Conservation (phyloP, 2,113 vertebrate species). For the Eurypyga helias region DNA sequence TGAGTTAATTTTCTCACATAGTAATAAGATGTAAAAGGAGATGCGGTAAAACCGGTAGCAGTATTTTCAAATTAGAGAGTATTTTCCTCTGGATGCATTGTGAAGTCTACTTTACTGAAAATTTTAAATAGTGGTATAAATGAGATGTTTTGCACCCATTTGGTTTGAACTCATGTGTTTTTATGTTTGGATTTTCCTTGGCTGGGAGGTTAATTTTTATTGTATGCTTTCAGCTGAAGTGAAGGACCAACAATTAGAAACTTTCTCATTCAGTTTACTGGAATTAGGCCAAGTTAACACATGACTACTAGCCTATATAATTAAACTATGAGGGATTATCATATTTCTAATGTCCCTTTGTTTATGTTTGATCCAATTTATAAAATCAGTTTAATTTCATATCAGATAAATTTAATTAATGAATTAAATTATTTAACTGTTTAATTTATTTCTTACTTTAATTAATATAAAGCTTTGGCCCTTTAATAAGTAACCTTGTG, state of each 20-base stretch:
- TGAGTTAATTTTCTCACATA: neutral
- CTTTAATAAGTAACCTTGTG: neutral
- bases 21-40: neutral
- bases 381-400: neutral
- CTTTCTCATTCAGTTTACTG: neutral
- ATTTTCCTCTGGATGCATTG: rapidly evolving
- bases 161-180: neutral
- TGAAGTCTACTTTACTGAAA: neutral
- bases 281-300: neutral
- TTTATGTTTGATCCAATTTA: neutral
- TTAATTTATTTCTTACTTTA: neutral
- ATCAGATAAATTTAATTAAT: neutral
- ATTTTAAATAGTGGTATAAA: neutral
- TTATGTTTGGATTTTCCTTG: neutral
- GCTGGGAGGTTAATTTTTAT: neutral
- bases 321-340: neutral
- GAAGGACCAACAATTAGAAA: neutral
- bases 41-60: neutral
- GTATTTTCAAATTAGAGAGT: neutral
- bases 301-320: neutral
- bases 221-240: neutral
- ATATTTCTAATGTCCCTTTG: neutral
- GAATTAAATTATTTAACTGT: neutral
- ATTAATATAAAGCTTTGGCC: neutral
- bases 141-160: neutral